Evolutionary conservation across 2,888 invertebrate species (phyloP), one percentile per base, ranked within the genome.

Genomic region (Drosophila infuscata): DNA sequence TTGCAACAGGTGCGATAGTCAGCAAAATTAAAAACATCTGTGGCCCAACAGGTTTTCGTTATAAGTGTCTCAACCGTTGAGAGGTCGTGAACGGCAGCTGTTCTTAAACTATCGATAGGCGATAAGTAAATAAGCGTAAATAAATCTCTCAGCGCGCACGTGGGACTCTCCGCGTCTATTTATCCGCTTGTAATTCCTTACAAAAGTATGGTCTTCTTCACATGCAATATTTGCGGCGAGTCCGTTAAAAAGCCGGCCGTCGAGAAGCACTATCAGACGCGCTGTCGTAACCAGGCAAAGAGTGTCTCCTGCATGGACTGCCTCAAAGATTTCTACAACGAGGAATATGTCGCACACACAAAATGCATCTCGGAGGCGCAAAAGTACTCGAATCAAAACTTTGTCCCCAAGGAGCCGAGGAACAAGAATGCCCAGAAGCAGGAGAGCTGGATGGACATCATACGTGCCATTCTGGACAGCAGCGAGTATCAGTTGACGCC

Each of bases 241-340:
- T 96, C 97, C 46, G 93, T 98, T 41, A 98, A 98, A 92, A 99
- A 99, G 92, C 96, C 97, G 33, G 96, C 96, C 92, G 98, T 98
- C 0, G 97, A 97, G 81, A 98, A 97, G 91, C 99, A 99, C 93
- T 97, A 96, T 91, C 94, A 95, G 46, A 95, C 94, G 59, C 94
- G 95, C 91, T 98, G 98, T 91, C 95, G 96, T 0, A 89, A 94
- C 79, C 94, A 94, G 17, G 94, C 94, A 57, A 95, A 96, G 76
- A 95, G 95, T 82, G 94, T 98, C 52, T 97, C 98, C 1, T 99
- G 99, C 93, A 96, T 99, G 92, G 99, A 99, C 92, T 99, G 99
- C 92, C 95, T 96, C 59, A 97, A 97, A 93, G 98, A 98, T 93
- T 99, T 85, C 92, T 96, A 97, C 85, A 96, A 95, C 4, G 95